A percentile compares a stretch with the other conserved stretches of the same genome.
phyloP scores from a whole-genome alignment of 1,140 invertebrate genomes.

The Heliothis subflexa region DNA sequence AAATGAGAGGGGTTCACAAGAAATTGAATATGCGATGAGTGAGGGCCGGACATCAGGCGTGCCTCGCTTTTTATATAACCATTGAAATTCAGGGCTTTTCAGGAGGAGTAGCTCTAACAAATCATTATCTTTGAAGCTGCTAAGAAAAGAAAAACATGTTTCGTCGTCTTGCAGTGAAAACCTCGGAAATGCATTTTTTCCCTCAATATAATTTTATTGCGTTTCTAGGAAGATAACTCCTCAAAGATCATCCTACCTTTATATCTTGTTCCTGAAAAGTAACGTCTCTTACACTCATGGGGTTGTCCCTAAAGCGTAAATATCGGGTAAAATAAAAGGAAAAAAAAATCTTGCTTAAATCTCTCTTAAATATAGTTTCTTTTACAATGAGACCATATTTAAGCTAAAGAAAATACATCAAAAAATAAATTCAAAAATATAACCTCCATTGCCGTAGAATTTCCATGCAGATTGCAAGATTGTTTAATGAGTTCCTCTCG shows the following conservation, averaged over 20 bases:
- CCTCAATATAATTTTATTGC: too few relatives aligned
- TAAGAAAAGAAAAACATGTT: too few relatives aligned
- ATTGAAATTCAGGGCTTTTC: conserved; percentile 42
- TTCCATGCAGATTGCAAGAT: conserved; percentile 21
- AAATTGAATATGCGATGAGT: conserved; percentile 43
- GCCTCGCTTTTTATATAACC: conserved; percentile 25
- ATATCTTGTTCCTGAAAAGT: too few relatives aligned
- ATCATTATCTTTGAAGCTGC: conserved; percentile 8
- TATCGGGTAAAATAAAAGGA: too few relatives aligned
- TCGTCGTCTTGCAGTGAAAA: too few relatives aligned
- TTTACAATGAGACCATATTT: neutral
- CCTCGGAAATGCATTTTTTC: too few relatives aligned
- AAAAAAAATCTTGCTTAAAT: too few relatives aligned
- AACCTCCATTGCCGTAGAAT: neutral
- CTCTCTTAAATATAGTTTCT: too few relatives aligned
- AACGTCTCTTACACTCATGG: too few relatives aligned
- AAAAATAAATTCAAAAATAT: neutral
- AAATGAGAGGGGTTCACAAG: conserved; percentile 47
- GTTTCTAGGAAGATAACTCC: too few relatives aligned
- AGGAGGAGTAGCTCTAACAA: conserved; percentile 15
- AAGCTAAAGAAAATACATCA: neutral
- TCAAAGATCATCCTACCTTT: too few relatives aligned
- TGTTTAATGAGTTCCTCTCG: conserved; percentile 24
- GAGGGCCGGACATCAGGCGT: conserved; percentile 36
- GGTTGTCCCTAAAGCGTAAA: too few relatives aligned